Percentiles rank a stretch among this genome's conserved stretches.
These are phyloP conservation scores for Microtus richardsoni DNA, from an alignment of 2,113 vertebrate species.

Conservation along the genomic window DNA sequence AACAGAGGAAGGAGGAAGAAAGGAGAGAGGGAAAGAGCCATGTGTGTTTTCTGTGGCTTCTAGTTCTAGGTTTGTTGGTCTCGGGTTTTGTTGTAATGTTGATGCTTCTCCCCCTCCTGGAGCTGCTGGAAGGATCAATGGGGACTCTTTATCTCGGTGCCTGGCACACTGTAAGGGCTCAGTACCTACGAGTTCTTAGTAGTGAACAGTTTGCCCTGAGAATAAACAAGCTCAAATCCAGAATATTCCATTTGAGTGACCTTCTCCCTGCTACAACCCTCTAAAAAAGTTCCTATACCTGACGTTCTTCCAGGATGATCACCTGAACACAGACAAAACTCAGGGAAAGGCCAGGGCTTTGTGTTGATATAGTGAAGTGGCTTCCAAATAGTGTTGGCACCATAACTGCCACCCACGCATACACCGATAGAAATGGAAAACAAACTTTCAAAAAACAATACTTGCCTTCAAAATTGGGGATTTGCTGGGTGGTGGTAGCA, in stretches of 20 bases:
- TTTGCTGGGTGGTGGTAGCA: too few species aligned
- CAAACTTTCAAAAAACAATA: not conserved
- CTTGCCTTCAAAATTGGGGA: not conserved
- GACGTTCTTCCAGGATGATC: not conserved
- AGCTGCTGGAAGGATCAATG: not conserved
- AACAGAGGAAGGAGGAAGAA: too few species aligned
- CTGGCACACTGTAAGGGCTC: not conserved
- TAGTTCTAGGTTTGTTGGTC: not conserved
- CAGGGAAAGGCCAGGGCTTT: not conserved
- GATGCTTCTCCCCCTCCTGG: not conserved
- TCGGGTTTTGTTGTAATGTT: not conserved
- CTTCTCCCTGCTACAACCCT: not conserved
- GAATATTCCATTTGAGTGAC: not conserved
- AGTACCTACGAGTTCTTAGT: not conserved
- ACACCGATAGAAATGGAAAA: not conserved
- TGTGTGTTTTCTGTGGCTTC: not conserved
- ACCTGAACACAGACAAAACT: too few species aligned
- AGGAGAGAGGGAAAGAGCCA: too few species aligned
- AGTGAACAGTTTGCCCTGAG: not conserved
- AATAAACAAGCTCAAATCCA: conserved; percentile 42
- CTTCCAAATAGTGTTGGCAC: not conserved
- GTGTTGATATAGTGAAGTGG: not conserved
- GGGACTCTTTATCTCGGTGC: not conserved
- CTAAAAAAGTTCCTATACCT: not conserved
- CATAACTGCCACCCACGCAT: not conserved